Base-by-base conservation (phyloP, 2,888 invertebrate genomes). In the Nomada ruficornis region DNA sequence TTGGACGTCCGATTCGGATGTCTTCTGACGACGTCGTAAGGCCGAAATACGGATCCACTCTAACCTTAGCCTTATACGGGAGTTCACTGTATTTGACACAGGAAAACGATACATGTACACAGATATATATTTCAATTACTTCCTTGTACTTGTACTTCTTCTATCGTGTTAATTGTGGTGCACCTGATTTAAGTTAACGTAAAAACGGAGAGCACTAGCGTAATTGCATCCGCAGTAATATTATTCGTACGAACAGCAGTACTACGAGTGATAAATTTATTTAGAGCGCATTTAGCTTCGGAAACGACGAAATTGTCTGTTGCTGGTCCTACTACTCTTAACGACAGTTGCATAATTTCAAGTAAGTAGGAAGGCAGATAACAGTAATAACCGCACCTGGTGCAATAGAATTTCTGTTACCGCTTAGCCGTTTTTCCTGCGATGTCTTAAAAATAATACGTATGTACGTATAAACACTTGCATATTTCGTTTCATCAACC, bases 391-490 rank as follows among this genome's bases (percentile, higher is more conserved):
- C 36, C 36, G 44, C 83, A 77, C 50, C 79, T 73, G 60, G 42
- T 59, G 73, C 78, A 77, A 83, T 64, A 29, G 20, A 80, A 72
- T 60, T 15, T 11, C 78, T 42, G 67, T 82, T 77, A 75, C 70
- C 68, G 65, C 59, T 78, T 78, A 75, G 68, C 7, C 36, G 9
- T 36, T 36, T 36, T 7, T 7, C 36, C 36, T 36, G 36, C 36
- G 36, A 7, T 36, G 36, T 9, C 7, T 36, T 36, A 7, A 36
- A 36, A 7, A 36, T 36, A 7, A 36, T 36, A 36, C 0, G 29
- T 36, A 36, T 36, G 36, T 36, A 36, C 36, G 36, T 36, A 5
- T 36, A 36, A 36, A 36, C 36, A 36, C 36, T 36, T 36, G 36
- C 9, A 36, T 36, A 7, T 36, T 36, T 36, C 36, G 36, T 36